Evolutionary conservation across 2,113 vertebrate genomes (phyloP).

Genomic region (Formicarius rufipectus): DNA sequence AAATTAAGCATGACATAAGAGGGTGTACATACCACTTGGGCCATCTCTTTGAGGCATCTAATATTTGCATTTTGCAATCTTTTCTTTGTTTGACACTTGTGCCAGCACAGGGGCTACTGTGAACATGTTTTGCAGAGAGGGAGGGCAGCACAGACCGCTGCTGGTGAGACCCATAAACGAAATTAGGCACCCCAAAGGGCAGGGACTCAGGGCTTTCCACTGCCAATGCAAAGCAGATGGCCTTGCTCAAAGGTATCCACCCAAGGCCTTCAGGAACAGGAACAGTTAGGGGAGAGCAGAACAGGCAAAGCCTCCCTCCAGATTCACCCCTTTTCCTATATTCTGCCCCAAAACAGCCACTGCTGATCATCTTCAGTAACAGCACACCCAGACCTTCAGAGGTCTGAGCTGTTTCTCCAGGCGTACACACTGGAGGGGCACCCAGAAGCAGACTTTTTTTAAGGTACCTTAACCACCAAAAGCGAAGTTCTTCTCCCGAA

Average conservation of each 20-base stretch:
- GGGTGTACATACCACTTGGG: not conserved
- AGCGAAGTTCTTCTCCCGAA: not conserved
- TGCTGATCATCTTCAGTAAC: not conserved
- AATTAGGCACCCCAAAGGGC: not conserved
- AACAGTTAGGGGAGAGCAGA: not conserved
- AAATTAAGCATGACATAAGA: not conserved
- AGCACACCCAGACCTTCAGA: not conserved
- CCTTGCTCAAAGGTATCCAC: not conserved
- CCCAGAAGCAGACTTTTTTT: not conserved
- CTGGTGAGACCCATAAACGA: not conserved
- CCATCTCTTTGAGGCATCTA: not conserved
- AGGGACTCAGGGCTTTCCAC: not conserved
- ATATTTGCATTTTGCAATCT: not conserved
- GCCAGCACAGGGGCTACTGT: rapidly evolving
- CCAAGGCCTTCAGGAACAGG: not conserved
- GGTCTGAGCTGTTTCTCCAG: not conserved
- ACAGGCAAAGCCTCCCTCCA: not conserved
- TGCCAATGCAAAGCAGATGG: not conserved
- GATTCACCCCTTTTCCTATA: not conserved
- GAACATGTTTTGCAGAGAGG: not conserved
- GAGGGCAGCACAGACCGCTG: not conserved
- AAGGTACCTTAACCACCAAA: not conserved
- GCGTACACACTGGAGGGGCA: rapidly evolving
- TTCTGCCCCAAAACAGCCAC: not conserved
- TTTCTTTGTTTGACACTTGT: not conserved